A percentile compares a stretch with the other conserved stretches of the same genome.
phyloP scores from a whole-genome alignment of 2,797 vertebrate species.

The Chaenodraco wilsoni region DNA sequence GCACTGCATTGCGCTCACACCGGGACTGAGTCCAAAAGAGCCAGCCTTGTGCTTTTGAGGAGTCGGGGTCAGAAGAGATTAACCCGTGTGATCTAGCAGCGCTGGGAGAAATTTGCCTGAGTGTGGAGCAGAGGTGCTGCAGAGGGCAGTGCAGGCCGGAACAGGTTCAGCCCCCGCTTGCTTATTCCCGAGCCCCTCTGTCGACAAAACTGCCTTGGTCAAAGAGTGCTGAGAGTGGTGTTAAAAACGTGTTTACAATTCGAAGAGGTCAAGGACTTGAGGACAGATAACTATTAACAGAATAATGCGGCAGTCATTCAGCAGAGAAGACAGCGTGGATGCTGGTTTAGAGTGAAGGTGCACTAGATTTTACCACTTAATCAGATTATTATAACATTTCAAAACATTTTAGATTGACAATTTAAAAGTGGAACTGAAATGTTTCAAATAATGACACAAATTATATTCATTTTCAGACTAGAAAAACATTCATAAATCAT shows the following conservation, averaged over 20 bases:
- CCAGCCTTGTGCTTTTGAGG: constrained; percentile 81
- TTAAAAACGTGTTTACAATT: constrained; percentile 94
- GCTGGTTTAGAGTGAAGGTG: constrained; percentile 37
- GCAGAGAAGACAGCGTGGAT: constrained; percentile 72
- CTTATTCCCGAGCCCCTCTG: constrained; percentile 94
- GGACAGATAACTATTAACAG: constrained; percentile 97
- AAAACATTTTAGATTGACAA: not conserved
- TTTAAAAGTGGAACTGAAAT: constrained; percentile 2
- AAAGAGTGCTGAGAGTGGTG: constrained; percentile 88
- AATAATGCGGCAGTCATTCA: constrained; percentile 86
- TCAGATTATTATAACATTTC: not conserved
- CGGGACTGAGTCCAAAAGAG: constrained; percentile 78
- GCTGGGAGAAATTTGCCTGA: constrained; percentile 88
- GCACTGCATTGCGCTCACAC: constrained; percentile 61
- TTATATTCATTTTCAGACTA: not conserved
- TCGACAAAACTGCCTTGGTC: constrained; percentile 92
- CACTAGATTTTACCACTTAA: constrained; percentile 21
- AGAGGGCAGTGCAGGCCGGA: constrained; percentile 95
- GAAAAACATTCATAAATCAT: not conserved
- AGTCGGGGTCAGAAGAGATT: constrained; percentile 81
- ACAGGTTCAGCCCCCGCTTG: constrained; percentile 92
- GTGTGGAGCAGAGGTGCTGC: constrained; percentile 90
- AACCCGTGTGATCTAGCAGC: constrained; percentile 79
- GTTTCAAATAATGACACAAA: constrained; percentile 6
- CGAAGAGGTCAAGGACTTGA: constrained; percentile 94